Evolutionary conservation across 1,140 invertebrate species (phyloP).

Genomic region (Brachionus sp.): DNA sequence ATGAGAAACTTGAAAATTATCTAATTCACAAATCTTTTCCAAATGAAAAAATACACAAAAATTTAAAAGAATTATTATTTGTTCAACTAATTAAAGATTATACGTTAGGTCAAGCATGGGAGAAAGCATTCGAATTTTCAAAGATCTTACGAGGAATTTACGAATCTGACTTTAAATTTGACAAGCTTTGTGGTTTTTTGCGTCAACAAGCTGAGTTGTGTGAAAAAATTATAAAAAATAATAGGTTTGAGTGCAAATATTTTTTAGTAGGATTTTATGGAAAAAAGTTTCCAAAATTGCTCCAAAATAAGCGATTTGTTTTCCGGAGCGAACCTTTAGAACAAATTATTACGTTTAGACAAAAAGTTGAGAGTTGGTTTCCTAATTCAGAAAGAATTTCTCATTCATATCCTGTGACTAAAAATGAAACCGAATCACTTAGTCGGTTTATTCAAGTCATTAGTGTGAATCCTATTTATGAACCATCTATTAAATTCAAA

Average conservation of each 20-base stretch:
- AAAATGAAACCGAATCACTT: neutral
- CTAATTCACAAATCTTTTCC: neutral
- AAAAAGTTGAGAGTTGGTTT: conserved; percentile 38
- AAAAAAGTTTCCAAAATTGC: neutral
- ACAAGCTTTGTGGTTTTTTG: conserved; percentile 19
- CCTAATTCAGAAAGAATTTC: conserved; percentile 11
- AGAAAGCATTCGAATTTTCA: conserved; percentile 38
- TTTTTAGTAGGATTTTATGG: conserved; percentile 43
- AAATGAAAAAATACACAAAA: neutral
- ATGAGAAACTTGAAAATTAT: neutral
- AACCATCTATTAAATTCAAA: neutral
- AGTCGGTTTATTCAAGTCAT: conserved; percentile 35
- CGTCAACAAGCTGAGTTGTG: conserved; percentile 41
- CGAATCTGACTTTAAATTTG: conserved; percentile 24
- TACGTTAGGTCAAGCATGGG: conserved; percentile 34
- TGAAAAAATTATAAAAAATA: conserved; percentile 17
- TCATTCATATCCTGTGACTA: neutral
- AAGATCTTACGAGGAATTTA: conserved; percentile 23
- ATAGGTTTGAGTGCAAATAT: conserved; percentile 27
- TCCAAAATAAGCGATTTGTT: conserved; percentile 37
- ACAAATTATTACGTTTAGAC: conserved; percentile 45
- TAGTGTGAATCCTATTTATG: conserved; percentile 23
- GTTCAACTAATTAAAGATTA: conserved; percentile 2
- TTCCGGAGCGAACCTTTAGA: conserved; percentile 34
- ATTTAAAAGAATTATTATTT: conserved; percentile 27